Base-by-base conservation (phyloP, 2,797 vertebrate species). In the Lithobates sylvaticus region DNA sequence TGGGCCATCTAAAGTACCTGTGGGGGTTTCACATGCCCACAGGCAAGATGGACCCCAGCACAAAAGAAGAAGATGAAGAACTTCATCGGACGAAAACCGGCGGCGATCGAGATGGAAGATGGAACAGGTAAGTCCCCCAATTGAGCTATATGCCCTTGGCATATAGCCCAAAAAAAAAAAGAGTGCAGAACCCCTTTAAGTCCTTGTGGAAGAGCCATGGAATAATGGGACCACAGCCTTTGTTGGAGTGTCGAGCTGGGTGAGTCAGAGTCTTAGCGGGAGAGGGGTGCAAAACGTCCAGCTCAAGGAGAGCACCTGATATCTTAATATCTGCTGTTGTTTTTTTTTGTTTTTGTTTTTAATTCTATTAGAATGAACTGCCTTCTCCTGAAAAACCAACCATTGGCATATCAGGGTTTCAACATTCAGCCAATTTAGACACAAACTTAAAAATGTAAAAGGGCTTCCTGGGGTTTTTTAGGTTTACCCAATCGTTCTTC, bases 401-500 rank as follows among this genome's bases (percentile, higher is more conserved):
- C 27, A 21, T 47, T 84, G 39, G n/a, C 9, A 7, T 83, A 50
- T 68, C 8, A 5, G 44, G 61, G 42, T 21, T 44, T 21, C 23
- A 1, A 61, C 58, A 21, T 61, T 61, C 18, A 4, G 58, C 58
- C 58, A n/a, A 61, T 61, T 61, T 61, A 7, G 18, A n/a, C 58
- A 7, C 58, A 18, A 61, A 61, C 34, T 79, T 75, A 68, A 47
- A n/a, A 85, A 3, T 36, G 69, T 32, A 70, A 82, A 86, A 83
- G 79, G 85, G 85, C 80, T 86, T 86, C 78, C 85, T 73, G 50
- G n/a, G 47, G 50, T 47, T 47, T n/a, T 83, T 32, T 29, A 65
- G 18, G 70, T 71, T 36, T 42, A 70, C 47, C 26, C 36, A 23
- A 50, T 21, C 23, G 8, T 86, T 86, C 42, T 86, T 86, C 42